A percentile compares a stretch with the other conserved stretches of the same genome.
These are phyloP conservation scores for Gavialis gangeticus DNA, from an alignment of 2,113 vertebrate species.

Conservation along the genomic window DNA sequence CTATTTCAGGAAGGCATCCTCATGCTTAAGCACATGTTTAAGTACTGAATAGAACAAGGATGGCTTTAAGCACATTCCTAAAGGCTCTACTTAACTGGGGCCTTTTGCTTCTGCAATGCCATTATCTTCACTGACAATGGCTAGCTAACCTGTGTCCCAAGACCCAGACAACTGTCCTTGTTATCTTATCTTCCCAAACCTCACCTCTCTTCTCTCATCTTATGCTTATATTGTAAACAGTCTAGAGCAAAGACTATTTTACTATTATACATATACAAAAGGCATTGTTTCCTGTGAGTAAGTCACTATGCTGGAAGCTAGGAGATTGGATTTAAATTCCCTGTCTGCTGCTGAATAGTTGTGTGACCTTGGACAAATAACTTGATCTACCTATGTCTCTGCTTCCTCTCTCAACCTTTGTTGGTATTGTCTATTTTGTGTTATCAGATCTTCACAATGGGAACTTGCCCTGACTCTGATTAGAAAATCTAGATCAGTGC, in stretches of 20 bases:
- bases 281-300: background rate
- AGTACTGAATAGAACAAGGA: background rate
- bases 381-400: background rate
- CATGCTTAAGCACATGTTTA: background rate
- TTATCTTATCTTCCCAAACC: background rate
- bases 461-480: too few species aligned
- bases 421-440: background rate
- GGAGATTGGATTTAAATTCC: background rate
- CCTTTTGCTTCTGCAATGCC: background rate
- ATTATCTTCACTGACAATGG: background rate
- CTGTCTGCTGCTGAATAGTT: background rate
- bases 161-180: background rate
- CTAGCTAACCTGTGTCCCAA: background rate
- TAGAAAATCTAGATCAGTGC: too few species aligned
- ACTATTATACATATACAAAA: background rate
- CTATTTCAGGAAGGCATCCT: background rate
- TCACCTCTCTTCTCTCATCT: background rate
- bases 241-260: background rate
- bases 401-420: background rate
- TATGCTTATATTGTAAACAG: background rate
- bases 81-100: background rate
- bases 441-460: too few species aligned
- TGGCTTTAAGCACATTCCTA: background rate
- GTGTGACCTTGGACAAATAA: background rate
- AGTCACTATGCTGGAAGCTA: background rate